Base-by-base conservation (phyloP, 2,888 invertebrate species). In the Beris chalybata region DNA sequence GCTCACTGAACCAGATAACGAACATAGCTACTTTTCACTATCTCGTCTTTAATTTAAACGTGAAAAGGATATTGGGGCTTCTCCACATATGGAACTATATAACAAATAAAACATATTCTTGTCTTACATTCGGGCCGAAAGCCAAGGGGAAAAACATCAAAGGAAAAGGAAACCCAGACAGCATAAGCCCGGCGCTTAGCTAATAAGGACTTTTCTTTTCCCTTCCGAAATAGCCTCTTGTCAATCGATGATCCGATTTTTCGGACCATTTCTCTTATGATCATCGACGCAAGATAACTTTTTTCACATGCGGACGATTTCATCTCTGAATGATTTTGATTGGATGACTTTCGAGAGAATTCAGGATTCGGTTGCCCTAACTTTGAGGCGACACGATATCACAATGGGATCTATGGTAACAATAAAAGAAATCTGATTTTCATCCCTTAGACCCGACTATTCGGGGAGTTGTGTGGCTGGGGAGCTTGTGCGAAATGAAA, bases 191-290 rank as follows among this genome's bases (percentile, higher is more conserved):
- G 38, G 38, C 7, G 9, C 38, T 38, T 22, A 38, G 38, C 38
- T 38, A 38, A 38, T 38, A 38, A 9, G 38, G 38, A 38, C 9
- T 38, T 32, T 7, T 9, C 22, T 48, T 48, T 48, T 48, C 22
- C 38, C 38, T 38, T 38, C 38, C 53, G 30, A 53, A 53, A 30
- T 53, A 53, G 53, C 29, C 53, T 22, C 53, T 53, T 5, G 30
- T 22, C 22, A 53, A 53, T 53, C 53, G 53, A 53, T 53, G 29
- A 12, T 6, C 30, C 53, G 53, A 53, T 53, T 53, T 53, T 53
- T 12, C 53, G 29, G 12, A 22, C 53, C 4, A 53, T 53, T 53
- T 53, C 22, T 22, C 53, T 22, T 29, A 15, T n/a, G 4, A 30
- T 53, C 53, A 12, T 15, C 7, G 15, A 48, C 48, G 48, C 22